These are phyloP conservation scores for Carassius carassius DNA, from an alignment of 2,113 vertebrate genomes.

Conservation along the genomic window DNA sequence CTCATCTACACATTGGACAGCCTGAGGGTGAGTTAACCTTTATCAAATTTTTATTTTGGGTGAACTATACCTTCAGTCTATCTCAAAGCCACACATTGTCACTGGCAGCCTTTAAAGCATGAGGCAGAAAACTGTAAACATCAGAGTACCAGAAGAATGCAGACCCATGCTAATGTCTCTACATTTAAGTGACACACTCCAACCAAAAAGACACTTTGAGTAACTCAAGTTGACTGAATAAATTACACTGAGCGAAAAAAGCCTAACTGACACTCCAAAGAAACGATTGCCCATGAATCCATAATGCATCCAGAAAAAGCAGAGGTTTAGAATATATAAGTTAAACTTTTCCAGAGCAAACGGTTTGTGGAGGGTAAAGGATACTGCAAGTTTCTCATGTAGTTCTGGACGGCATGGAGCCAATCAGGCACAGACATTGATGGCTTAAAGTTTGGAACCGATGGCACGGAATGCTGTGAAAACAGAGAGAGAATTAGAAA, in stretches of 20 bases:
- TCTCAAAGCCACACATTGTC: not conserved
- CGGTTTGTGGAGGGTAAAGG: slow-evolving; percentile 63
- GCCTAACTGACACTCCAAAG: slow-evolving; percentile 16
- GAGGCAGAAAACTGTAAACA: not conserved
- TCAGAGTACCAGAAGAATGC: not conserved
- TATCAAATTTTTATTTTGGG: too few species aligned
- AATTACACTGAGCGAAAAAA: slow-evolving; percentile 28
- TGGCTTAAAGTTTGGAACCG: slow-evolving; percentile 88
- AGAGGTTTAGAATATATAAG: not conserved
- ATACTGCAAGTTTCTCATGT: slow-evolving; percentile 99
- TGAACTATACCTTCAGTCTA: not conserved
- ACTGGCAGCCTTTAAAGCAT: not conserved
- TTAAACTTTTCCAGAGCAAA: not conserved
- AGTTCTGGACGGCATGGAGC: slow-evolving; percentile 92
- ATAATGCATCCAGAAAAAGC: slow-evolving; percentile 32
- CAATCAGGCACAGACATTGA: slow-evolving; percentile 92
- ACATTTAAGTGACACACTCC: slow-evolving; percentile 12
- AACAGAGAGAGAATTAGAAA: not conserved
- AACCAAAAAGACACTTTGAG: not conserved
- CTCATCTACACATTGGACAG: too few species aligned
- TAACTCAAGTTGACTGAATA: slow-evolving; percentile 6
- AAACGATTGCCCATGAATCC: slow-evolving; percentile 7
- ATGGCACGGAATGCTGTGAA: slow-evolving; percentile 82
- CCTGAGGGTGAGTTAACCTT: too few species aligned
- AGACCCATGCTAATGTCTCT: not conserved